These are phyloP conservation scores for Malurus leucopterus DNA, from an alignment of 2,797 vertebrate species.

Conservation along the genomic window DNA sequence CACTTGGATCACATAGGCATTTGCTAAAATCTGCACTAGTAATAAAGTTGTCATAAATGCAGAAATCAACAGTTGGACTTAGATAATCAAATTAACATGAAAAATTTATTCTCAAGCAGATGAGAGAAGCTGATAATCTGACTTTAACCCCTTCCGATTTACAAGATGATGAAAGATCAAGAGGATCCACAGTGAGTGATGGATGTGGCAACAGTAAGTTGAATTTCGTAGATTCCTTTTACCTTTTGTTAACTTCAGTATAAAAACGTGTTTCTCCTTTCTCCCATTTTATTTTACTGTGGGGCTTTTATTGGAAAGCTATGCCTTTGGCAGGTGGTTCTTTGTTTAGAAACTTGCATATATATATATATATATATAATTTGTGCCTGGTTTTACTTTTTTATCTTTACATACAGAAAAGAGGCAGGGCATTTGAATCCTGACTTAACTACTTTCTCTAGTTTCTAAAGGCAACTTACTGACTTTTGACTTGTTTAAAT, in stretches of 20 bases:
- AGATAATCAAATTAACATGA: background rate
- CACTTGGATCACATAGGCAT: background rate
- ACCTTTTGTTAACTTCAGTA: background rate
- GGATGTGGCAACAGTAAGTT: slow-evolving; percentile 86
- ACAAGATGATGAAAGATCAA: slow-evolving; percentile 74
- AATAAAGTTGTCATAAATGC: background rate
- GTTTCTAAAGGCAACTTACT: background rate
- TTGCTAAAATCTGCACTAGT: background rate
- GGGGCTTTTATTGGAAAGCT: background rate
- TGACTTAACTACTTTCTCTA: background rate
- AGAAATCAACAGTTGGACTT: background rate
- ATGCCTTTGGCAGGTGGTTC: background rate
- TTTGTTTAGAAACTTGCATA: background rate
- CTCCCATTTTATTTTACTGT: background rate
- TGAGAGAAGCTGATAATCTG: slow-evolving; percentile 75
- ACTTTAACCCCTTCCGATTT: slow-evolving; percentile 74
- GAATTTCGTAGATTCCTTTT: background rate
- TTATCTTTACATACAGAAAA: background rate
- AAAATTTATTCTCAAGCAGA: slow-evolving; percentile 57
- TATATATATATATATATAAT: background rate
- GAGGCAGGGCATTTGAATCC: background rate
- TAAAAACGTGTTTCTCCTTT: background rate
- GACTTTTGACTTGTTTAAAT: background rate
- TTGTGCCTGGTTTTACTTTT: background rate
- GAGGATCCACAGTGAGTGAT: slow-evolving; percentile 73